These are phyloP conservation scores for Antheraea yamamai DNA, from an alignment of 2,888 invertebrate species.

Conservation along the genomic window DNA sequence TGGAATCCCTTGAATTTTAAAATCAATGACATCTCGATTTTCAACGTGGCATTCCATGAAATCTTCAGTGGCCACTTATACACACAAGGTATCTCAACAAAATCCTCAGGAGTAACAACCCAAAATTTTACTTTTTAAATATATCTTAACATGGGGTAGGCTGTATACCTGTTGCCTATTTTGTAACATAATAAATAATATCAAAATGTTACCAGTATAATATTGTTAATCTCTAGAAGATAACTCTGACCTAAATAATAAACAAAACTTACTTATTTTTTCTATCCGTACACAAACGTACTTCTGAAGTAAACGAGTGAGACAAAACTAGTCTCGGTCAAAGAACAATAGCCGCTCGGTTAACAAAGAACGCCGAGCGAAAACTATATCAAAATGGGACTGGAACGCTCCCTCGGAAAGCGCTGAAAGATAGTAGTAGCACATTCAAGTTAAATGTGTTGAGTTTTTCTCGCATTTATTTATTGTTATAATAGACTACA, in stretches of 20 bases:
- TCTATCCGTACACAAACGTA: slow-evolving; percentile 10
- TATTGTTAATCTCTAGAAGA: no score
- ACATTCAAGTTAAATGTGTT: slow-evolving; percentile 7
- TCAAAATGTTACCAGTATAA: no score
- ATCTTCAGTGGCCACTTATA: no score
- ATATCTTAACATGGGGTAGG: no score
- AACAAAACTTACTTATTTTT: neutral
- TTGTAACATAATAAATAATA: no score
- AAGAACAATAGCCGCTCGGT: slow-evolving; percentile 28
- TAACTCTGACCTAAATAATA: neutral
- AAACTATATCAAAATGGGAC: slow-evolving; percentile 20
- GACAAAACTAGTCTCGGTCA: slow-evolving; percentile 26
- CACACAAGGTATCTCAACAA: no score
- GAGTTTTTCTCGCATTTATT: slow-evolving; percentile 6
- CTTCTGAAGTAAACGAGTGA: slow-evolving; percentile 28
- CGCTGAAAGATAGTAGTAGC: neutral
- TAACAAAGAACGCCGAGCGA: slow-evolving; percentile 27
- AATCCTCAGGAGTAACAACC: no score
- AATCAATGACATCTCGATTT: no score
- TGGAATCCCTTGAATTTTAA: no score
- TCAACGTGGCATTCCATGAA: no score
- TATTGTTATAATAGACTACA: neutral
- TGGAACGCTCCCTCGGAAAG: slow-evolving; percentile 13
- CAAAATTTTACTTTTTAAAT: no score
- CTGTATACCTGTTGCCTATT: no score